These are phyloP conservation scores for Drosophila asahinai DNA, from an alignment of 1,140 invertebrate species.

Conservation along the genomic window DNA sequence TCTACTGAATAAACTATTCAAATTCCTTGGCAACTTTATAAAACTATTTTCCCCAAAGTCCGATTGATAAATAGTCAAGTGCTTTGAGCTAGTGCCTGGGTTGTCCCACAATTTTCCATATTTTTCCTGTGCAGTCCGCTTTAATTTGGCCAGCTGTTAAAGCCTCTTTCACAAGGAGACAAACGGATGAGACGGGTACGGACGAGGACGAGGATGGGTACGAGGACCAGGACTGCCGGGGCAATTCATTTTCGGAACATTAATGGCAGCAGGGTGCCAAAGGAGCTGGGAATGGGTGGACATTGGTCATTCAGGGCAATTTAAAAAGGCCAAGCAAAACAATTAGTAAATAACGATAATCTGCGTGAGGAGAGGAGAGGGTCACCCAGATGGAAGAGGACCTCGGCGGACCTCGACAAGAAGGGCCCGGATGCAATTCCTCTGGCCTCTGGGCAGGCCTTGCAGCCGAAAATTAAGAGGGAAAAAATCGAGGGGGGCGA, in stretches of 20 bases:
- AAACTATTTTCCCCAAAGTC: neutral
- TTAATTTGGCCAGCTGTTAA: slow-evolving; percentile 9
- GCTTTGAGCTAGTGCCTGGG: too few species aligned
- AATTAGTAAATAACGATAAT: slow-evolving; percentile 65
- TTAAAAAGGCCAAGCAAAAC: slow-evolving; percentile 59
- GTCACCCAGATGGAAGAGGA: neutral
- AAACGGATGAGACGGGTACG: neutral
- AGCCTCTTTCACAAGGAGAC: slow-evolving; percentile 1
- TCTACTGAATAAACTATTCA: too few species aligned
- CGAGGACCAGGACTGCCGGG: slow-evolving; percentile 23
- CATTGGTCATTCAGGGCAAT: slow-evolving; percentile 55
- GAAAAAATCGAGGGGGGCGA: slow-evolving; percentile 20
- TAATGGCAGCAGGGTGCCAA: slow-evolving; percentile 57
- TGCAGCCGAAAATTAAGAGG: slow-evolving; percentile 16
- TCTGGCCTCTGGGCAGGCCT: slow-evolving; percentile 1
- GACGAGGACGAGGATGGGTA: neutral
- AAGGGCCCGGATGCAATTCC: slow-evolving; percentile 39
- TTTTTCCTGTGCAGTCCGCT: neutral
- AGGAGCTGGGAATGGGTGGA: slow-evolving; percentile 24
- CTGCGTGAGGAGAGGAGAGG: slow-evolving; percentile 39
- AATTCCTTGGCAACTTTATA: neutral
- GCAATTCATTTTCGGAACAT: slow-evolving; percentile 62
- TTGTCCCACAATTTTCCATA: neutral
- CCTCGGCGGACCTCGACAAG: slow-evolving; percentile 13
- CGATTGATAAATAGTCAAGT: neutral